Base-by-base conservation (phyloP, 1,140 invertebrate species). In the Euborellia annulipes region DNA sequence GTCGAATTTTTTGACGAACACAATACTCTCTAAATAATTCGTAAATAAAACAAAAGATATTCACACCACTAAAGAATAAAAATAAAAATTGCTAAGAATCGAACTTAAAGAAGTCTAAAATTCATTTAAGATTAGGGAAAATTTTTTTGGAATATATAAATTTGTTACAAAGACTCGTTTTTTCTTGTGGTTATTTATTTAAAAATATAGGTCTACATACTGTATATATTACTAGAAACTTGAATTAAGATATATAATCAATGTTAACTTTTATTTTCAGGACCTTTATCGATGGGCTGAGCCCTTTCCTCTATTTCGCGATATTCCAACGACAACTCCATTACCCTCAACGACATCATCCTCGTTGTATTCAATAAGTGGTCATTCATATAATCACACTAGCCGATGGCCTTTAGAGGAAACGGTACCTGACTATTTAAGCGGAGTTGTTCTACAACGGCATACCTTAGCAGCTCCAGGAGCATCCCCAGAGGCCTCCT, bases 341-440 rank as follows among this genome's bases (percentile, higher is more conserved):
- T 36, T 14, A 36, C 34, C n/a, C 17, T 36, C 34, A 36, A 7
- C 34, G 17, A 14, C n/a, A 36, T 14, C n/a, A 36, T 36, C 13
- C 7, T 16, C 34, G 17, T 2, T 16, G 3, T 16, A 36, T 13
- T n/a, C 34, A 4, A 17, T 36, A 4, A 17, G 17, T 4, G 34
- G n/a, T 36, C 4, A 3, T 36, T 1, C 4, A 9, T n/a, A 36
- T n/a, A 14, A 3, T 8, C 3, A 13, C 21, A 13, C 2, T 39
- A 20, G 37, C 3, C 19, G 37, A 3, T 2, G 8, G 3, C 8
- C 30, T 59, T 64, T 88, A 19, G 69, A 76, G 23, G 78, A 86
- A 50, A 85, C 80, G 1, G 69, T 88, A 45, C 78, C 84, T 2
- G 82, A 84, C 60, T 90, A 88, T 57, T 85, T 84, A 49, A 85